A percentile compares a stretch with the other conserved stretches of the same genome.
Conservation (phyloP, 2,797 vertebrate species). For the Myotis daubentonii region DNA sequence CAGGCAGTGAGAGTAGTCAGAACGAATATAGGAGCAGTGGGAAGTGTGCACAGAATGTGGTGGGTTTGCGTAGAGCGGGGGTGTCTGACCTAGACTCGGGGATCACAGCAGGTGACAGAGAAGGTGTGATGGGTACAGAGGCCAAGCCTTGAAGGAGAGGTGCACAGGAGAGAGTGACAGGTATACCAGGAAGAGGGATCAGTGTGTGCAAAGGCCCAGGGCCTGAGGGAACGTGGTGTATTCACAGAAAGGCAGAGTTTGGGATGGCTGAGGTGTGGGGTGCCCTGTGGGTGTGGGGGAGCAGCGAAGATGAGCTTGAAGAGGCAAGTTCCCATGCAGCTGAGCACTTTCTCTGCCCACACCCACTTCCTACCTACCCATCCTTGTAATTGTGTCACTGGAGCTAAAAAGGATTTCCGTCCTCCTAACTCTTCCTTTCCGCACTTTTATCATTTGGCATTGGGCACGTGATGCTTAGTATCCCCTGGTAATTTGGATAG, state of each 20-base stretch:
- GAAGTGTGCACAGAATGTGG: not conserved
- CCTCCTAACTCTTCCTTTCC: not conserved
- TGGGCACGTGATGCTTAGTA: not conserved
- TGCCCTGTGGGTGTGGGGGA: not conserved
- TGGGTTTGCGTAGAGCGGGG: not conserved
- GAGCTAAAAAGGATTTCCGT: not conserved
- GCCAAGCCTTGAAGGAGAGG: not conserved
- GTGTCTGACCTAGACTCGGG: not conserved
- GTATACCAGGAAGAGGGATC: not conserved
- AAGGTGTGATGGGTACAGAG: not conserved
- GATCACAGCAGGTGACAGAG: not conserved
- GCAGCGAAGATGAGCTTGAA: not conserved
- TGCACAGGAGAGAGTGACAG: not conserved
- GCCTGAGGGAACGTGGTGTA: not conserved
- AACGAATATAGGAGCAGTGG: not conserved
- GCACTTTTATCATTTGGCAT: not conserved
- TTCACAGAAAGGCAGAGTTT: not conserved
- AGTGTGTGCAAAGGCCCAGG: not conserved
- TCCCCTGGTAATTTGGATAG: not conserved
- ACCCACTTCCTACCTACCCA: not conserved
- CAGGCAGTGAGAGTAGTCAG: too few relatives aligned
- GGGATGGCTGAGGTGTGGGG: not conserved
- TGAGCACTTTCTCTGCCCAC: not conserved
- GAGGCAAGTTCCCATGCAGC: rapidly evolving
- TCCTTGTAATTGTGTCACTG: not conserved